Conservation (phyloP, 2,888 invertebrate species). For the Lasioglossum zephyrum region DNA sequence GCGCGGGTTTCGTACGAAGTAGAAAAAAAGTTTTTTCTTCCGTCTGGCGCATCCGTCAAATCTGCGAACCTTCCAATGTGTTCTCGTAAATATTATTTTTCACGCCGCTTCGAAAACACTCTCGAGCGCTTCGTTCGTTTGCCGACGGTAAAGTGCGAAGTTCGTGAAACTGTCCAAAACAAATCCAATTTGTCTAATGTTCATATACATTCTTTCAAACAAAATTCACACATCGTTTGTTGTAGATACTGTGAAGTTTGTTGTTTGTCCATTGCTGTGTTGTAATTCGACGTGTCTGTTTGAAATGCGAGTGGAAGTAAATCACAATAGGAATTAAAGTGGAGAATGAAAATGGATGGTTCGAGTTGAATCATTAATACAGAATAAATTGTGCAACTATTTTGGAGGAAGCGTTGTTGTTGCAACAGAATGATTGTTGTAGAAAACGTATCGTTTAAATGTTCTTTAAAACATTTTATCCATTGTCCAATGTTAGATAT, state of each 20-base stretch:
- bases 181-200: not conserved
- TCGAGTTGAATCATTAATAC: not conserved
- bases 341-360: not conserved
- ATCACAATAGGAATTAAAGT: not conserved
- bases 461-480: too few relatives aligned
- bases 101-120: not conserved
- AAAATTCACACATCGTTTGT: not conserved
- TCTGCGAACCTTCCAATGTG: not conserved
- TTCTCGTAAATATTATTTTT: not conserved
- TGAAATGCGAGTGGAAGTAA: not conserved
- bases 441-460: too few relatives aligned
- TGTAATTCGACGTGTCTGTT: not conserved
- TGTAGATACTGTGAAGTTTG: not conserved
- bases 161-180: not conserved
- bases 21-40: not conserved
- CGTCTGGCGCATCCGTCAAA: not conserved
- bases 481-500: too few relatives aligned
- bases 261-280: not conserved
- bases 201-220: accelerated
- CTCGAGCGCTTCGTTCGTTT: not conserved
- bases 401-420: not conserved
- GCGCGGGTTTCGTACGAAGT: constrained; percentile 47
- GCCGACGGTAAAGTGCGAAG: not conserved
- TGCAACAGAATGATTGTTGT: not conserved
- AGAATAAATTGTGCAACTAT: not conserved